Evolutionary conservation across 2,888 invertebrate species (phyloP), one percentile per base, ranked within the genome.

Genomic region (Rotaria sp.): DNA sequence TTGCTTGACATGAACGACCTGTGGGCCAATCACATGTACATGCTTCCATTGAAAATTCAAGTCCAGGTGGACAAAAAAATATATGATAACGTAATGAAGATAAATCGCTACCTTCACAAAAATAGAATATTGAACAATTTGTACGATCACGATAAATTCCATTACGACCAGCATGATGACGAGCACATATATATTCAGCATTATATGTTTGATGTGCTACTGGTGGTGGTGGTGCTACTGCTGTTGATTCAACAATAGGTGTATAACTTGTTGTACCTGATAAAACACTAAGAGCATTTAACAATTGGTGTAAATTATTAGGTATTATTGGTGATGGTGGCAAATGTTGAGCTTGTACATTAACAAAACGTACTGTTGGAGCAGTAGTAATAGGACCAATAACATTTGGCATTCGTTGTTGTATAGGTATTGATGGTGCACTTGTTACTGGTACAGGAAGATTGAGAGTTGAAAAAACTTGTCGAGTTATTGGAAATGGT

Each of bases 21-120:
- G 21, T 41, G 35, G 86, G 85, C 86, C 86, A 86, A 38, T 85
- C 85, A 80, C 86, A 86, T 13, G 86, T 86, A 75, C 86, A 86
- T 35, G 85, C 85, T 21, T 48, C 48, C 86, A 86, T 85, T 26
- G 52, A 85, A 80, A 86, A 86, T 45, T 75, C 52, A 11, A 86
- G 30, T 21, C 86, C 86, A n/a, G 48, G 52, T 21, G 86, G 86
- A 80, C 86, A 86, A 0, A 52, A 30, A 59, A 86, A 86, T 50
- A 57, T 85, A 59, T 86, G 86, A 74, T 75, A 48, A 74, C 24
- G 52, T 38, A 84, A 59, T 21, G 84, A 24, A 48, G 85, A 30
- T n/a, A 41, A 45, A 45, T 80, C 80, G 38, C 4, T 10, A 41
- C 50, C 85, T 85, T 86, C 86, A 55, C 86, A 86, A 74, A 86